Evolutionary conservation across 1,140 invertebrate genomes (phyloP), one percentile per base, ranked within the genome.

Genomic region (Procambarus virginalis): DNA sequence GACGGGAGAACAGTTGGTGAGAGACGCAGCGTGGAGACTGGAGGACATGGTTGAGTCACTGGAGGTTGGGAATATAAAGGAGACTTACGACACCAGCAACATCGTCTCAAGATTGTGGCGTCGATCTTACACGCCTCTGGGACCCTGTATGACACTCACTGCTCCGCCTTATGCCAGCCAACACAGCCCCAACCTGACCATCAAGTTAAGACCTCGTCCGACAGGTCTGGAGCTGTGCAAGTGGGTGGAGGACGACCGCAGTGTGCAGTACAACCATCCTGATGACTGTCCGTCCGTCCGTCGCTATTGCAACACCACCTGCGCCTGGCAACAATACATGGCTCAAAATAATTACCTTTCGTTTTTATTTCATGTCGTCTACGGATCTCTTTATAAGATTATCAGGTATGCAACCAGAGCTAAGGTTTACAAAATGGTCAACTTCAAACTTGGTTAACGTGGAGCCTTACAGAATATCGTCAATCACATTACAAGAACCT

Each of bases 71-170:
- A 68, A 86, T 22, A 20, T 70, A 0, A 76, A 86, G 8, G 73
- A 80, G n/a, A 20, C n/a, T 9, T 86, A 86, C 58, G 17, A 86
- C 85, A 45, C 49, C 9, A 79, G 10, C 46, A 60, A 20, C n/a
- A 45, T 45, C 1, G 10, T 77, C 46, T 79, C 76, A 12, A 5
- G 9, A 10, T 79, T 86, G 14, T 86, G 85, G 85, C 55, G 45
- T 12, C 85, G 58, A 55, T 86, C 85, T 5, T 86, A 68, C 22
- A 64, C 64, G 9, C 85, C 77, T 45, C 34, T 80, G 5, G 85
- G 85, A 60, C 85, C 85, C 45, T 86, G 76, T 48, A 48, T 86
- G 45, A 86, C 76, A 5, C 60, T 86, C n/a, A 86, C 34, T 8
- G 55, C 84, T 48, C 84, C 84, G 2, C 75, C 85, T 60, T 49